These are phyloP conservation scores for Tetramorium parvispinum DNA, from an alignment of 1,140 invertebrate genomes.

Conservation along the genomic window DNA sequence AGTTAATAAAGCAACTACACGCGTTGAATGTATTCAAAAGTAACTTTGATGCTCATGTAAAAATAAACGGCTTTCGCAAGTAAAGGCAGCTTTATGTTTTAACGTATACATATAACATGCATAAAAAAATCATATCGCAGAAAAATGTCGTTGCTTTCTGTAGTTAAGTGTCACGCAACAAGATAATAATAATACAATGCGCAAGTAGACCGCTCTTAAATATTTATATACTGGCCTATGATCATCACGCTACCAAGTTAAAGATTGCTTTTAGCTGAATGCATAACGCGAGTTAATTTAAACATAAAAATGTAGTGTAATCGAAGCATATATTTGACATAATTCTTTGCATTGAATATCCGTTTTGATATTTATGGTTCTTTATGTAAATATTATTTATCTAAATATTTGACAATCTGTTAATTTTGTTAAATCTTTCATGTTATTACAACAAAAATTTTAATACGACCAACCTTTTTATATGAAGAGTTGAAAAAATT, in stretches of 20 bases:
- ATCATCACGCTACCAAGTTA: background rate
- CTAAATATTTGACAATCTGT: background rate
- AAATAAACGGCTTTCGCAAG: constrained; percentile 23
- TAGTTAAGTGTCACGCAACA: constrained; percentile 45
- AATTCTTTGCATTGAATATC: background rate
- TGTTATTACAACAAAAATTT: background rate
- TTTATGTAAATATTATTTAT: background rate
- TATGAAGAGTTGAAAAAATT: background rate
- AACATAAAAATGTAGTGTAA: background rate
- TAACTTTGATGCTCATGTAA: constrained; percentile 29
- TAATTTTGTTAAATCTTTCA: background rate
- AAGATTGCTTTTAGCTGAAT: constrained; percentile 7
- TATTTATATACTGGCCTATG: constrained; percentile 19
- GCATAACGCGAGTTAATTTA: constrained; percentile 23
- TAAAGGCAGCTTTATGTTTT: constrained; percentile 15
- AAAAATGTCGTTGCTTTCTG: constrained; percentile 30
- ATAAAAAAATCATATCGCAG: constrained; percentile 38
- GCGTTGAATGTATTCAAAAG: constrained; percentile 11
- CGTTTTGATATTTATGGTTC: background rate
- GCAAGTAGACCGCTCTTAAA: constrained; percentile 18
- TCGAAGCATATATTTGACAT: background rate
- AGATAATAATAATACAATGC: constrained; percentile 14
- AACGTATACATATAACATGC: constrained; percentile 22
- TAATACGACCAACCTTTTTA: background rate
- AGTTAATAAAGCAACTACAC: constrained; percentile 29